Conservation (phyloP, 1,140 invertebrate genomes). For the Campoletis sonorensis region DNA sequence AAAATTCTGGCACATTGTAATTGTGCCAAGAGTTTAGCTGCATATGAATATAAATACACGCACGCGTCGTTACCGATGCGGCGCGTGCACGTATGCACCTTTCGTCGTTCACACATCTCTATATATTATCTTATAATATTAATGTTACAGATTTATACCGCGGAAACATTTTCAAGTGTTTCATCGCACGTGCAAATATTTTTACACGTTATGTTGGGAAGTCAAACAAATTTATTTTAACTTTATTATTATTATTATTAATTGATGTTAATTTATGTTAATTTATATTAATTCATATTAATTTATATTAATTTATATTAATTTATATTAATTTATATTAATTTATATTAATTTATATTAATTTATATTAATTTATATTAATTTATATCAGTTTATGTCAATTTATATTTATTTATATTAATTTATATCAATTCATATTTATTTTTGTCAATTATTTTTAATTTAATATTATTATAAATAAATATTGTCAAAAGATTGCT, state of each 20-base stretch:
- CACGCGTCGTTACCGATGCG: constrained; percentile 28
- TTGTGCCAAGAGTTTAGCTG: constrained; percentile 45
- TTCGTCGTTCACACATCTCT: constrained; percentile 17
- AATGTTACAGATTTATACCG: background rate
- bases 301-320: no score
- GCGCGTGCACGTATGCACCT: constrained; percentile 40
- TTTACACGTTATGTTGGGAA: background rate
- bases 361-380: no score
- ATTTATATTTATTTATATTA: no score
- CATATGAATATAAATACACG: constrained; percentile 54
- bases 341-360: no score
- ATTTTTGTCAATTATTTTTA: no score
- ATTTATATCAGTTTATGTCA: no score
- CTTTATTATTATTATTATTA: no score
- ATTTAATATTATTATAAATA: background rate
- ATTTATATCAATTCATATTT: no score
- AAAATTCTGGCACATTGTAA: constrained; percentile 44
- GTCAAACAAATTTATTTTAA: background rate
- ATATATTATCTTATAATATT: background rate
- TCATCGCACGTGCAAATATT: constrained; percentile 21
- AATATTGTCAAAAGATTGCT: no score
- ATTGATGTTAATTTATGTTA: no score
- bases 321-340: no score
- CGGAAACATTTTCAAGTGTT: constrained; percentile 14
- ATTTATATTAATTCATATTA: no score